These are phyloP conservation scores for Yasuhikotakia modesta DNA, from an alignment of 2,797 vertebrate species.

Conservation along the genomic window DNA sequence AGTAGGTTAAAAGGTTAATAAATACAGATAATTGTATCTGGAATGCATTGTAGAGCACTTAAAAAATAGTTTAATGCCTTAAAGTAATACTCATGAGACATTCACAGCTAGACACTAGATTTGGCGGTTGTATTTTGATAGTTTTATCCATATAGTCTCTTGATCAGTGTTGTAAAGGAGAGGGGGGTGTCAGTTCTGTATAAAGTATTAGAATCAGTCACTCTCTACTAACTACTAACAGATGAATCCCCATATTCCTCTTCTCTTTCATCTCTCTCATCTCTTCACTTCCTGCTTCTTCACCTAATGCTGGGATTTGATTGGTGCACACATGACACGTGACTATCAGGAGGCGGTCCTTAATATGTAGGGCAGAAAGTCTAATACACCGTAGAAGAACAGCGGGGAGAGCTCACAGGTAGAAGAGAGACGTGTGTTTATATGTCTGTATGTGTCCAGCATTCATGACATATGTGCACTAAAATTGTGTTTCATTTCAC, in stretches of 20 bases:
- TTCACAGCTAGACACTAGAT: too few species aligned
- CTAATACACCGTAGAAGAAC: slow-evolving; percentile 91
- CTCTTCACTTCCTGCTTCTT: slow-evolving; percentile 22
- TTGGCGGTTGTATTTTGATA: too few species aligned
- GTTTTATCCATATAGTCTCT: too few species aligned
- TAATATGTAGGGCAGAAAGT: slow-evolving; percentile 94
- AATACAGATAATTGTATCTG: too few species aligned
- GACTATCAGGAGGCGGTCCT: slow-evolving; percentile 84
- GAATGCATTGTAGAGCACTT: too few species aligned
- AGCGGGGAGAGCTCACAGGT: slow-evolving; percentile 84
- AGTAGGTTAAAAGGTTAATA: too few species aligned
- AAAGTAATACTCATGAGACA: too few species aligned
- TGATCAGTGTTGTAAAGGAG: too few species aligned
- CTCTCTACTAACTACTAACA: slow-evolving; percentile 66
- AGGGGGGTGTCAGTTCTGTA: too few species aligned
- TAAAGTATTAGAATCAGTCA: slow-evolving; percentile 8
- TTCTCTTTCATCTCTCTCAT: slow-evolving; percentile 54
- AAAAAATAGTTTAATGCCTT: too few species aligned
- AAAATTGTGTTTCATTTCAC: background rate
- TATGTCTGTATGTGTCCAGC: background rate
- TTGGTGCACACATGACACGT: slow-evolving; percentile 67
- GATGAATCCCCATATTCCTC: slow-evolving; percentile 66
- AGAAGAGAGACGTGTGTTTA: slow-evolving; percentile 39
- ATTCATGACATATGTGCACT: background rate
- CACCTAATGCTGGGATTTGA: slow-evolving; percentile 67